Evolutionary conservation across 2,888 invertebrate genomes (phyloP).

Genomic region (Arge pagana): DNA sequence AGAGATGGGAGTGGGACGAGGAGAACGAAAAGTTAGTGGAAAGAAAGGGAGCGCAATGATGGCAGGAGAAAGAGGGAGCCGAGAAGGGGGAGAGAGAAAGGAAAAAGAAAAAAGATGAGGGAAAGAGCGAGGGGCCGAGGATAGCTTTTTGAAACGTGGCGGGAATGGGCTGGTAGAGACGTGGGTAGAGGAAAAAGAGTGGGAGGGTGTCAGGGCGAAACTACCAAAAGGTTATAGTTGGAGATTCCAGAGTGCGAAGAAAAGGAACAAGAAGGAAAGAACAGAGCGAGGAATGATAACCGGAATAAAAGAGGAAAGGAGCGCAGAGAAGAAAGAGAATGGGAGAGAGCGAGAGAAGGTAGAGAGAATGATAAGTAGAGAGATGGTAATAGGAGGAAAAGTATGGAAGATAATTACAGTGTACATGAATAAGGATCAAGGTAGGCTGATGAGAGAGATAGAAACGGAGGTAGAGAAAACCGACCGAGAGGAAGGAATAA

Average conservation of each 20-base stretch:
- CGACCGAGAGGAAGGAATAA: not conserved
- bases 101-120: too few relatives aligned
- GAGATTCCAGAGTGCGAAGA: not conserved
- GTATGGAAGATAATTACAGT: not conserved
- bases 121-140: too few relatives aligned
- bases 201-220: not conserved
- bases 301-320: conserved; percentile 4
- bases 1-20: too few relatives aligned
- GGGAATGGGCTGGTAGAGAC: not conserved
- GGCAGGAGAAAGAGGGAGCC: too few relatives aligned
- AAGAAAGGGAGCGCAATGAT: too few relatives aligned
- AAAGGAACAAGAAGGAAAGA: conserved; percentile 3
- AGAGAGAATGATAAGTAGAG: not conserved
- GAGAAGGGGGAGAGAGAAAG: too few relatives aligned
- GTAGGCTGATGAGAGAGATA: too few relatives aligned
- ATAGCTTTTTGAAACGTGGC: too few relatives aligned
- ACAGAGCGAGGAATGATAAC: conserved; percentile 9
- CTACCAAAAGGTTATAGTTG: not conserved
- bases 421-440: too few relatives aligned
- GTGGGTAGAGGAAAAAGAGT: not conserved
- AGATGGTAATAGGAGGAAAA: not conserved
- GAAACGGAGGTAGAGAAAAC: not conserved
- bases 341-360: conserved; percentile 1
- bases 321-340: not conserved
- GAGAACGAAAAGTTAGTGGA: too few relatives aligned